Base-by-base conservation (phyloP, 2,888 invertebrate genomes). In the Dynastes maya region DNA sequence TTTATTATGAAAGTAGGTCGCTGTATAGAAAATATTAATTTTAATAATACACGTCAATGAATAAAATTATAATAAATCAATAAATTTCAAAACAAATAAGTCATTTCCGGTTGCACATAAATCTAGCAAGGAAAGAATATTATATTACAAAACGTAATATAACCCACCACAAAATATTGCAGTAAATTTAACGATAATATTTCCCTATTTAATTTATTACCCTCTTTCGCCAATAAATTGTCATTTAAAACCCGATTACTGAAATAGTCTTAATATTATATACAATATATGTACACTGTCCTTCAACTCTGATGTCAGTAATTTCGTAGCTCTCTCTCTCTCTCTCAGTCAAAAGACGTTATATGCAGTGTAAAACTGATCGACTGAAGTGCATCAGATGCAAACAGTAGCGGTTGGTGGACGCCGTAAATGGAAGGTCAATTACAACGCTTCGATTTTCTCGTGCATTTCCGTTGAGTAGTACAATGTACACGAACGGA, bases 61-160 rank as follows among this genome's bases (percentile, higher is more conserved):
- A 68, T 68, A 68, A 68, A 68, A 68, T 68, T 51, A 68, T 11
- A 68, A 68, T 68, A 68, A 68, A 68, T 51, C 68, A 49, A 51
- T 68, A 49, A 68, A 68, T 68, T 49, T 68, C 49, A 49, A 68
- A 68, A 68, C 51, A 51, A 51, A 68, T 68, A 68, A 49, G 68
- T 51, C 51, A 68, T 68, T 68, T 68, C 68, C 51, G 22, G 9
- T 68, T 40, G 45, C 9, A 29, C 68, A 68, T 68, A 68, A 68
- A 68, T 68, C 51, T 53, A 27, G n/a, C 11, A 27, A 27, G 2
- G 29, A 68, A 68, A 51, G 51, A 68, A 13, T 22, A 51, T 68
- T 68, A 67, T 22, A 22, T 67, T 45, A 51, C 68, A 29, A 53
- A 51, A 49, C 4, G 68, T 68, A 68, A 68, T 68, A 45, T 65